Conservation (phyloP, 1,140 invertebrate genomes). For the Cryptotermes secundus region DNA sequence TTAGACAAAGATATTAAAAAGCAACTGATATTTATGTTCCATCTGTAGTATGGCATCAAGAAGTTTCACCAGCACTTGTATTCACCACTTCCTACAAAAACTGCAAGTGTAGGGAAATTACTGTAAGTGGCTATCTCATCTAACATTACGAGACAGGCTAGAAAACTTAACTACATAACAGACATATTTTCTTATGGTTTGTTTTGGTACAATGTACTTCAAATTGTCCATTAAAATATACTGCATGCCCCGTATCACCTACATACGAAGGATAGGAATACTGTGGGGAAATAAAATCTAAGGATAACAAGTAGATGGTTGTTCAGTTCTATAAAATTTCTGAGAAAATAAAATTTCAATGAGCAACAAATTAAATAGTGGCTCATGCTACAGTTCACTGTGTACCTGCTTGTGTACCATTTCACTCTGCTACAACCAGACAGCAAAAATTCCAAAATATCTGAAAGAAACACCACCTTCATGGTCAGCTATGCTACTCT, state of each 20-base stretch:
- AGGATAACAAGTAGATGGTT: neutral
- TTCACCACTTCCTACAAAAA: neutral
- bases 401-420: constrained; percentile 4
- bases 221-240: constrained; percentile 11
- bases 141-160: neutral
- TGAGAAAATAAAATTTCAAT: neutral
- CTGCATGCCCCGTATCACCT: neutral
- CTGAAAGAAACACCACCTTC: too few species aligned
- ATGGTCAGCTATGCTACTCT: too few species aligned
- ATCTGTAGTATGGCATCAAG: neutral
- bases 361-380: neutral
- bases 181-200: neutral
- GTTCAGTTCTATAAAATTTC: constrained; percentile 1
- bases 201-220: neutral
- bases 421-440: neutral
- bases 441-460: too few species aligned
- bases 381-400: constrained; percentile 9
- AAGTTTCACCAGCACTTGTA: neutral
- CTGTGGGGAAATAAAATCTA: neutral
- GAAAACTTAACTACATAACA: neutral
- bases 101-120: neutral
- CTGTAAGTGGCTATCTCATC: neutral
- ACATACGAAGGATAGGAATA: neutral
- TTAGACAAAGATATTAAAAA: neutral
- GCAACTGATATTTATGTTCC: neutral